Conservation (phyloP, 2,113 vertebrate genomes). For the Rhinogobius similis region DNA sequence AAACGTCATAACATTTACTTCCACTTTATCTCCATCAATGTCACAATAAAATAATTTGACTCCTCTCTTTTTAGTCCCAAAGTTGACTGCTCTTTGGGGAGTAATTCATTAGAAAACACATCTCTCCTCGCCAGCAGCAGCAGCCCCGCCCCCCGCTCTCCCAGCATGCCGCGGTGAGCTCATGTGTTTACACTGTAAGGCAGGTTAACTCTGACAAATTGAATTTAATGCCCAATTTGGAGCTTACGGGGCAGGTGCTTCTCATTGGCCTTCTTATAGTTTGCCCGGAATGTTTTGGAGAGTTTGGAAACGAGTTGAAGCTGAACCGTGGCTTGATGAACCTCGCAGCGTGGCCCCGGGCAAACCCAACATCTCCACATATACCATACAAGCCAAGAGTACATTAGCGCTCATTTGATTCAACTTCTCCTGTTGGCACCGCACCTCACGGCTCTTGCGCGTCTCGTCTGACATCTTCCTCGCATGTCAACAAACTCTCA, state of each 20-base stretch:
- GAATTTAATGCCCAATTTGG: constrained; percentile 17
- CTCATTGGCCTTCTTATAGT: neutral
- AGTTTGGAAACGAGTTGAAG: neutral
- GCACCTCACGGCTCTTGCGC: neutral
- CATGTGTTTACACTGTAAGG: constrained; percentile 27
- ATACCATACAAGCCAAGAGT: neutral
- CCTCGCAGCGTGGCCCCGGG: neutral
- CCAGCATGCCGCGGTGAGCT: constrained; percentile 16
- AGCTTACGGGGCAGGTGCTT: constrained; percentile 5
- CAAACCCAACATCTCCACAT: neutral
- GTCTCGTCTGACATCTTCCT: constrained; percentile 9
- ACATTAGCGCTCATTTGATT: neutral
- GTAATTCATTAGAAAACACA: no score
- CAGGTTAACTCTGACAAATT: constrained; percentile 26
- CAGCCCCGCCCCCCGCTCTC: neutral
- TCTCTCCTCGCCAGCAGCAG: no score
- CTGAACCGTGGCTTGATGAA: constrained; percentile 4
- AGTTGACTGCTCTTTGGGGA: no score
- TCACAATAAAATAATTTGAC: no score
- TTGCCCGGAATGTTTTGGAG: neutral
- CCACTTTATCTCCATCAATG: no score
- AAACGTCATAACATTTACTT: no score
- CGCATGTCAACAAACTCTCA: constrained; percentile 34
- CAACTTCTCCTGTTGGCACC: neutral
- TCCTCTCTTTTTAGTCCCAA: no score